Conservation (phyloP, 2,888 invertebrate genomes). For the Drosophila demipolita region DNA sequence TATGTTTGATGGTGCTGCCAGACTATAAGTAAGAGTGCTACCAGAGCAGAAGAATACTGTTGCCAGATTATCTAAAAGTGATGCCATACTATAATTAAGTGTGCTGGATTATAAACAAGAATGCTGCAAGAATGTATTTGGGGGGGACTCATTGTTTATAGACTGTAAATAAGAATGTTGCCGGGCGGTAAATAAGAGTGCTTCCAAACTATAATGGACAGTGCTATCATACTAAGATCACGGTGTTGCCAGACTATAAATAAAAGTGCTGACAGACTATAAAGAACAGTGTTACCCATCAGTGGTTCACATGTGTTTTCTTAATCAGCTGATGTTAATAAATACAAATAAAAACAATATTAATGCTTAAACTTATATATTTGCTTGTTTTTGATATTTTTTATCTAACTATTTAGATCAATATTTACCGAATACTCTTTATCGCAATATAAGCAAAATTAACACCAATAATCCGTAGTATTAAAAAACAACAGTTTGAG, state of each 20-base stretch:
- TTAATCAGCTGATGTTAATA: conserved; percentile 18
- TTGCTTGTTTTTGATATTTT: not conserved
- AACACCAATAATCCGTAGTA: not conserved
- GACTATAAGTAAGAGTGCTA: not conserved
- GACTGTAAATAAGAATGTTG: not conserved
- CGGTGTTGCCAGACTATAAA: no score
- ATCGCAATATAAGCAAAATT: not conserved
- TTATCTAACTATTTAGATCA: not conserved
- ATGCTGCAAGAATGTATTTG: no score
- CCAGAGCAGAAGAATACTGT: not conserved
- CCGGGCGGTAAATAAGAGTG: not conserved
- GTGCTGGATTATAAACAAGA: not conserved
- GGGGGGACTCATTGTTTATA: no score
- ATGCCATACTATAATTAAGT: not conserved
- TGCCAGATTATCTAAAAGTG: not conserved
- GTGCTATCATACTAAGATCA: not conserved
- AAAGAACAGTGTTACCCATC: conserved; percentile 7
- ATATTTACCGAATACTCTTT: not conserved
- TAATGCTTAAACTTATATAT: not conserved
- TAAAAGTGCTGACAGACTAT: conserved; percentile 7
- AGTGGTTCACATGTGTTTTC: not conserved
- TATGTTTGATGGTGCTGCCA: conserved; percentile 9
- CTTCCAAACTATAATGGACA: not conserved
- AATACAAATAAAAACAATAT: not conserved
- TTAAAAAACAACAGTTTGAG: not conserved